These are phyloP conservation scores for Stenotaenia linearis DNA, from an alignment of 2,888 invertebrate genomes.

Conservation along the genomic window DNA sequence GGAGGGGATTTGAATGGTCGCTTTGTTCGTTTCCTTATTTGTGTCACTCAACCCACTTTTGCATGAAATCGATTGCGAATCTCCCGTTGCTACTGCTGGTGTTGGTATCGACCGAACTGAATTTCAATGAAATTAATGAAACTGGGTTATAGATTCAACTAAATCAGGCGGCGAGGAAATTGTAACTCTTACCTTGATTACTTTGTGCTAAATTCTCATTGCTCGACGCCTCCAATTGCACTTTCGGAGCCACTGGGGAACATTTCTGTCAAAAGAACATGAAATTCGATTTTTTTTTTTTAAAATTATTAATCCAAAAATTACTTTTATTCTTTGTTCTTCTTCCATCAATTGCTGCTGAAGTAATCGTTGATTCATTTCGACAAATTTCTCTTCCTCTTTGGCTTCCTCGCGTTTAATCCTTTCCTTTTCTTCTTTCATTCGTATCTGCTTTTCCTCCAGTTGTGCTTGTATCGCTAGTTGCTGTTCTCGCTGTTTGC, in stretches of 20 bases:
- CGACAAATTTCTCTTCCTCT: conserved; percentile 70
- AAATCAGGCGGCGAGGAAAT: neutral
- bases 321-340: conserved; percentile 39
- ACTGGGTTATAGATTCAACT: neutral
- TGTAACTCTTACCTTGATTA: conserved; percentile 59
- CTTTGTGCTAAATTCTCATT: conserved; percentile 65
- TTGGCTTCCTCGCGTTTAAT: conserved; percentile 69
- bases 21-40: neutral
- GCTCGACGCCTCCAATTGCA: conserved; percentile 49
- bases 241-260: neutral
- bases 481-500: conserved; percentile 79
- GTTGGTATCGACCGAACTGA: neutral
- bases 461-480: conserved; percentile 52
- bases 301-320: neutral
- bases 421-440: conserved; percentile 69
- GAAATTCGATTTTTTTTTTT: neutral
- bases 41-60: neutral
- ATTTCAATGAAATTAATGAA: neutral
- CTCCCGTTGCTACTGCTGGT: conserved; percentile 39
- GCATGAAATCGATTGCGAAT: conserved; percentile 38
- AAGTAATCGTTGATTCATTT: conserved; percentile 66
- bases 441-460: conserved; percentile 69
- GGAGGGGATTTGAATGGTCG: neutral
- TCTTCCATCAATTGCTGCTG: conserved; percentile 64
- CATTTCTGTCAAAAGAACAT: neutral